Evolutionary conservation across 2,113 vertebrate genomes (phyloP), one percentile per base, ranked within the genome.

Genomic region (Tapirus terrestris): DNA sequence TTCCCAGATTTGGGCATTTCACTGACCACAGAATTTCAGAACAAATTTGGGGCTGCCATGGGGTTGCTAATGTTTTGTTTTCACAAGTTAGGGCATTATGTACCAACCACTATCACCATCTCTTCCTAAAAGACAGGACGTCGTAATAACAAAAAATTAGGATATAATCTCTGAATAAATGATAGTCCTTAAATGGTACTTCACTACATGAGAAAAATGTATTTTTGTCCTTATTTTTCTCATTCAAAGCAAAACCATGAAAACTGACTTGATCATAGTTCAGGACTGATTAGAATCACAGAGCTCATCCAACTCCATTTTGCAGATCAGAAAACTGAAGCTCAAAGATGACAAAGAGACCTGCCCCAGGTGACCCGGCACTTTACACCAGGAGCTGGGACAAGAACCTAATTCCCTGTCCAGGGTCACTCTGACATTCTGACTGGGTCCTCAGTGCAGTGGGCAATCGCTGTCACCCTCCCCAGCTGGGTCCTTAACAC

Each of bases 301-400:
- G 53, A 61, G 45, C 45, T 72, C 31, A 79, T 18, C 70, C 70
- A 83, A 13, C 27, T 58, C 70, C 80, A 39, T 7, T 67, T 18
- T 73, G 31, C 67, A 79, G 8, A 27, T 75, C 65, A 63, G 53
- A 63, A 68, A 77, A 83, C 25, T 53, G 56, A 82, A 56, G 21
- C 60, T 96, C 84, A 16, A 60, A 45, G 43, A 75, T 43, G 85
- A 93, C 39, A 33, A 79, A 25, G 33, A 82, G 58, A 68, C 14
- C 36, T 31, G 43, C 39, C 58, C 45, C 36, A 39, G 61, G 12
- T 0, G 33, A 83, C 39, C 63, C 9, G 33, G 61, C 60, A 21
- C 31, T 13, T 29, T 10, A 63, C 13, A 39, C 18, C 60, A 58
- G 36, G 33, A 82, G 36, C 48, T 16, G 6, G 72, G 33, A 63